phyloP scores from a whole-genome alignment of 1,140 invertebrate species.

The Thereuonema tuberculata region DNA sequence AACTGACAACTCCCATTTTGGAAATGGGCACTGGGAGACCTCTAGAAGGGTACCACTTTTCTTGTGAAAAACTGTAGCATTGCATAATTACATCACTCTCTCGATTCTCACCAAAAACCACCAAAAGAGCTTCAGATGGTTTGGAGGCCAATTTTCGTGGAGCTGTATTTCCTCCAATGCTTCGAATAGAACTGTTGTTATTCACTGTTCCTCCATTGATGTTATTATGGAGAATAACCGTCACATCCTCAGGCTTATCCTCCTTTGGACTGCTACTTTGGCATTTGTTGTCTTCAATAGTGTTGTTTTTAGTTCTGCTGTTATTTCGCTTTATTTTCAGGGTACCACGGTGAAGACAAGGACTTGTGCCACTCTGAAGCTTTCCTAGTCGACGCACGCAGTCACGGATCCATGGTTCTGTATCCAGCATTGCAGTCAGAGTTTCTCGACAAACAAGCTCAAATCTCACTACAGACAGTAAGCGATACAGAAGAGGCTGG shows the following conservation, averaged over 20 bases:
- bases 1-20: conserved; percentile 2
- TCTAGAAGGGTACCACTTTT: neutral
- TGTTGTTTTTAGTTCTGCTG: no score
- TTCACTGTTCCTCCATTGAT: no score
- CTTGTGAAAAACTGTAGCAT: neutral
- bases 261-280: no score
- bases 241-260: no score
- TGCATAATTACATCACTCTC: conserved; percentile 4
- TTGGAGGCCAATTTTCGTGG: no score
- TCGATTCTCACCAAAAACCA: conserved; percentile 3
- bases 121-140: neutral
- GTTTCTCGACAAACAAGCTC: neutral
- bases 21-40: neutral
- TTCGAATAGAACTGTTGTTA: neutral
- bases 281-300: neutral
- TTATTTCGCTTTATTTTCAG: neutral
- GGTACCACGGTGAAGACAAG: neutral
- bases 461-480: neutral
- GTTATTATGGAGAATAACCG: no score
- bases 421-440: neutral
- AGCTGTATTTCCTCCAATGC: no score
- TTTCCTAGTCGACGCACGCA: neutral
- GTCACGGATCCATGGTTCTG: neutral
- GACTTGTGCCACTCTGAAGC: neutral
- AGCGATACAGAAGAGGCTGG: neutral